Conservation (phyloP, 2,113 vertebrate species). For the Corvus hawaiiensis region DNA sequence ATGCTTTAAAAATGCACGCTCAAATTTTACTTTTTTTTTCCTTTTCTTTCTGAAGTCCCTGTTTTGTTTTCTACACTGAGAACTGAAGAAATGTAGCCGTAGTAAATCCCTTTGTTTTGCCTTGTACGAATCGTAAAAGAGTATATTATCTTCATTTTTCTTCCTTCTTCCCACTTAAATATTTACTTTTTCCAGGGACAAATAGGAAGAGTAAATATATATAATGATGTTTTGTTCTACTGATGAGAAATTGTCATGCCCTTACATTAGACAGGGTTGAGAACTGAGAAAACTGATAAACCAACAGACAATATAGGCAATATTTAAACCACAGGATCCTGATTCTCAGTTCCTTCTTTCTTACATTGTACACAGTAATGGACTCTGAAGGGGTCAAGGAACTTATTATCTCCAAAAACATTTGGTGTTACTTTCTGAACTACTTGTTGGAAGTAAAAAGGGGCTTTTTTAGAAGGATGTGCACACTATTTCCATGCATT, state of each 20-base stretch:
- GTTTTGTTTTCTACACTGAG: not conserved
- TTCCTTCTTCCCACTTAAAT: constrained; percentile 27
- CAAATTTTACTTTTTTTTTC: not conserved
- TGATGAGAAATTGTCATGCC: constrained; percentile 22
- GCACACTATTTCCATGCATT: not conserved
- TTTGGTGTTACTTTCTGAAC: not conserved
- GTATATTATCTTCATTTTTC: constrained; percentile 49
- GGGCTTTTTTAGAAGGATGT: not conserved
- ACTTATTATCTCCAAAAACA: not conserved
- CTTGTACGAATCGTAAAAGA: not conserved
- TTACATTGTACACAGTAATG: not conserved
- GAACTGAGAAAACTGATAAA: not conserved
- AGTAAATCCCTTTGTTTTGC: constrained; percentile 35
- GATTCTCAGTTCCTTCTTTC: not conserved
- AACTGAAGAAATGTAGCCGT: not conserved
- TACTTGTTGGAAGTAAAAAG: not conserved
- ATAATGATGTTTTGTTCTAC: not conserved
- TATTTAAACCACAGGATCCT: not conserved
- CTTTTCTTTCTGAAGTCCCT: not conserved
- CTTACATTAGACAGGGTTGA: not conserved
- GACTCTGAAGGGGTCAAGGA: not conserved
- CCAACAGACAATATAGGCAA: not conserved
- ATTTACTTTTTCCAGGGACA: not conserved
- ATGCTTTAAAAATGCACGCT: not conserved
- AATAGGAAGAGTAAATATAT: constrained; percentile 3